Evolutionary conservation across 2,797 vertebrate genomes (phyloP), one percentile per base, ranked within the genome.

Genomic region (Peromyscus nudipes): DNA sequence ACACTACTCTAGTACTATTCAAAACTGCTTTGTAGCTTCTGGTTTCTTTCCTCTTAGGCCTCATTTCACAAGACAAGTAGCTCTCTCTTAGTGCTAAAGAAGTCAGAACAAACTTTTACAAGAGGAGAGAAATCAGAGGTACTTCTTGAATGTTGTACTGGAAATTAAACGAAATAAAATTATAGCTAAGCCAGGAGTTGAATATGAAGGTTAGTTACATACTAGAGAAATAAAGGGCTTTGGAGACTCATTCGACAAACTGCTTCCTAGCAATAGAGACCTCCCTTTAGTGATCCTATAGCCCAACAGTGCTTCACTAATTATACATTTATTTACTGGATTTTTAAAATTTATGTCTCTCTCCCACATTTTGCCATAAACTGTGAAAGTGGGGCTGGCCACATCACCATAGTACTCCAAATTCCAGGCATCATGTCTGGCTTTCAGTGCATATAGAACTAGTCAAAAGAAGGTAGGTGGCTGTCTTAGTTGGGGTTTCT

Each of bases 141-240:
- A 31, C 91, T 88, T 27, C 43, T 89, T 40, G 29, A 76, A 46
- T 82, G 16, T 81, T 34, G 62, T 46, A 75, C 60, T 87, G 43
- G n/a, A 96, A 81, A 88, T 55, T 62, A 76, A 97, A 79, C 43
- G 25, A 94, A 85, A 89, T 88, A 81, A 92, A 96, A 95, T 57
- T 52, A 60, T 29, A 90, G 6, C 46, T 84, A 40, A 94, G 16
- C 83, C 71, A 79, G 80, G 71, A 94, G 71, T 55, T 62, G 43
- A 80, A 8, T 89, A 23, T 91, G 75, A 93, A 87, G 31, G 27
- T 16, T 49, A 81, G 62, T 93, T 92, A 81, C 67, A 25, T 69
- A 71, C 57, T 40, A 89, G 79, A 91, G 60, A 97, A 73, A 57
- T 77, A 57, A 4, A 49, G 75, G 52, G 4, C 75, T 95, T 95